Conservation (phyloP, 2,888 invertebrate species). For the Andricus quercusramuli region DNA sequence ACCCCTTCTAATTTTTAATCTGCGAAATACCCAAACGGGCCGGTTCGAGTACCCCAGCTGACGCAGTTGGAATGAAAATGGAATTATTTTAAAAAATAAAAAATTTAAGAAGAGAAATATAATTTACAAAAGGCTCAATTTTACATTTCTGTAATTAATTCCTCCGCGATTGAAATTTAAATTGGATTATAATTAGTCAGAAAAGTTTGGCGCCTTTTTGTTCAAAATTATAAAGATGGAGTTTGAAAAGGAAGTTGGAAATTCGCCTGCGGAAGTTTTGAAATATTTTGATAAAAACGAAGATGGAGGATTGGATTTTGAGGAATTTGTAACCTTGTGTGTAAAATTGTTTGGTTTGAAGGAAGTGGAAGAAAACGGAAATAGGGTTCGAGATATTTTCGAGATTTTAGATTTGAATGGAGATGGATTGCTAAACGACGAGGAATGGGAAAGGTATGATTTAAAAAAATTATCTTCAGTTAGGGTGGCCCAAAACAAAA, state of each 20-base stretch:
- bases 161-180: not conserved
- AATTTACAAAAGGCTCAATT: not conserved
- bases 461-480: not conserved
- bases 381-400: slow-evolving; percentile 86
- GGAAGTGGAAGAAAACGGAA: slow-evolving; percentile 78
- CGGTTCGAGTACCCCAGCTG: not conserved
- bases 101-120: not conserved
- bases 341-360: slow-evolving; percentile 59
- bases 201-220: not conserved
- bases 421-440: slow-evolving; percentile 87
- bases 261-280: slow-evolving; percentile 53
- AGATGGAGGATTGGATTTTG: slow-evolving; percentile 61
- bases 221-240: not conserved
- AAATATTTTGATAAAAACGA: slow-evolving; percentile 59
- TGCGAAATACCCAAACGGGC: not conserved
- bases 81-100: not conserved
- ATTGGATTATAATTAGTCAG: not conserved
- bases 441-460: slow-evolving; percentile 83
- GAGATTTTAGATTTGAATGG: slow-evolving; percentile 87
- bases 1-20: not conserved
- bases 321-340: slow-evolving; percentile 66
- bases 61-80: not conserved
- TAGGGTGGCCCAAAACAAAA: too few species aligned
- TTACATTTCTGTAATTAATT: slow-evolving; percentile 1
- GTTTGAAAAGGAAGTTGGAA: slow-evolving; percentile 49